Evolutionary conservation across 1,140 invertebrate genomes (phyloP).

Genomic region (Drosophila sechellia): DNA sequence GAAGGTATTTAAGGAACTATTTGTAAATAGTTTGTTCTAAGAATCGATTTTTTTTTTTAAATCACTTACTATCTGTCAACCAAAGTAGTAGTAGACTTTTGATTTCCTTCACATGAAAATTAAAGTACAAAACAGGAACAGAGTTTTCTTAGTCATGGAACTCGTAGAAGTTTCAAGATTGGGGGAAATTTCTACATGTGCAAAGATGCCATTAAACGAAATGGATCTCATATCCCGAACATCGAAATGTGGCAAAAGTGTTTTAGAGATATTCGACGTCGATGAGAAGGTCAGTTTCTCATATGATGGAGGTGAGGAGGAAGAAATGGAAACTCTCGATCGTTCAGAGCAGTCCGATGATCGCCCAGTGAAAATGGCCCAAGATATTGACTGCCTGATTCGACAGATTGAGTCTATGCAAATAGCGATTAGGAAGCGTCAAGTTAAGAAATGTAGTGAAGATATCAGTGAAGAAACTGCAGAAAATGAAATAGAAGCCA

Average conservation of each 20-base stretch:
- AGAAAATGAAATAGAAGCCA: not conserved
- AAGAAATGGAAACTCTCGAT: slow-evolving; percentile 26
- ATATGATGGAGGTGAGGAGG: slow-evolving; percentile 13
- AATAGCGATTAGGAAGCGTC: slow-evolving; percentile 28
- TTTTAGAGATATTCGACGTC: slow-evolving; percentile 53
- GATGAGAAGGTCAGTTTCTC: slow-evolving; percentile 56
- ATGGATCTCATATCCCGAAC: slow-evolving; percentile 49
- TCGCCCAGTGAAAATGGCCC: not conserved
- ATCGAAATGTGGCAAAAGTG: slow-evolving; percentile 15
- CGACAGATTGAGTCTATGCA: slow-evolving; percentile 54
- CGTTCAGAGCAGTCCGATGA: slow-evolving; percentile 29
- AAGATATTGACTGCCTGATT: slow-evolving; percentile 51
- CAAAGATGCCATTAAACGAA: slow-evolving; percentile 23
- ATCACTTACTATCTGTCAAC: too few species aligned
- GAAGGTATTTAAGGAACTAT: too few species aligned
- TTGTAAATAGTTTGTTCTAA: too few species aligned
- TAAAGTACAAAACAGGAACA: not conserved
- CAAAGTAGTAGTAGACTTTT: not conserved
- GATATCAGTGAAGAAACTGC: not conserved
- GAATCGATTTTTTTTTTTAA: too few species aligned
- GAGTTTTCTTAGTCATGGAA: not conserved
- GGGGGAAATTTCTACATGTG: slow-evolving; percentile 22
- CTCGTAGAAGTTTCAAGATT: not conserved
- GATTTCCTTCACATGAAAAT: not conserved
- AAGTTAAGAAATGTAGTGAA: not conserved